phyloP scores from a whole-genome alignment of 2,797 vertebrate genomes.

The Corythornis leucogaster region DNA sequence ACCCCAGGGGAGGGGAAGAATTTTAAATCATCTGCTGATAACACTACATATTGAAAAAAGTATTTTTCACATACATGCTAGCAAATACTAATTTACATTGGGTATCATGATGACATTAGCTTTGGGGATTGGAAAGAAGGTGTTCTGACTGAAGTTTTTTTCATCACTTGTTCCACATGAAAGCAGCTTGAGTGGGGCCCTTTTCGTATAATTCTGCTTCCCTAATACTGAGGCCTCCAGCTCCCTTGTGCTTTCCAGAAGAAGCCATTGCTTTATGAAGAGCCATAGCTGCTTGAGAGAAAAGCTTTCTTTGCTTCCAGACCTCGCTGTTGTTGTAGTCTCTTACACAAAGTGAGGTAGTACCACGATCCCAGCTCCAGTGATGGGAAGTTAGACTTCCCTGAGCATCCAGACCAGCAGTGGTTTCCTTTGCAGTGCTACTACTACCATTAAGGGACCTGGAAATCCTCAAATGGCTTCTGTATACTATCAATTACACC shows the following conservation, averaged over 20 bases:
- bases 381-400: neutral
- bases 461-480: slow-evolving; percentile 24
- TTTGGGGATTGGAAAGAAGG: neutral
- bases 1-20: neutral
- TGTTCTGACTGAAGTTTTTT: neutral
- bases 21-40: slow-evolving; percentile 17
- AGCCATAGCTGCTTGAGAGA: neutral
- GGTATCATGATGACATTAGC: slow-evolving; percentile 12
- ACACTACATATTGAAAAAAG: neutral
- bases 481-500: slow-evolving; percentile 41
- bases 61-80: neutral
- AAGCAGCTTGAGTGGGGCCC: accelerated
- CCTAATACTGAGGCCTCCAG: neutral
- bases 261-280: neutral
- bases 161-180: neutral
- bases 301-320: neutral
- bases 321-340: neutral
- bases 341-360: neutral
- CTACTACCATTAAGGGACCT: slow-evolving; percentile 32
- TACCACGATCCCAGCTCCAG: neutral
- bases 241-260: neutral
- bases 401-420: neutral
- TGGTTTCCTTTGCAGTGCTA: neutral
- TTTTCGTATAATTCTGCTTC: neutral
- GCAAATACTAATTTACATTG: slow-evolving; percentile 25